Evolutionary conservation across 2,113 vertebrate species (phyloP).

Genomic region (Aepyceros melampus): DNA sequence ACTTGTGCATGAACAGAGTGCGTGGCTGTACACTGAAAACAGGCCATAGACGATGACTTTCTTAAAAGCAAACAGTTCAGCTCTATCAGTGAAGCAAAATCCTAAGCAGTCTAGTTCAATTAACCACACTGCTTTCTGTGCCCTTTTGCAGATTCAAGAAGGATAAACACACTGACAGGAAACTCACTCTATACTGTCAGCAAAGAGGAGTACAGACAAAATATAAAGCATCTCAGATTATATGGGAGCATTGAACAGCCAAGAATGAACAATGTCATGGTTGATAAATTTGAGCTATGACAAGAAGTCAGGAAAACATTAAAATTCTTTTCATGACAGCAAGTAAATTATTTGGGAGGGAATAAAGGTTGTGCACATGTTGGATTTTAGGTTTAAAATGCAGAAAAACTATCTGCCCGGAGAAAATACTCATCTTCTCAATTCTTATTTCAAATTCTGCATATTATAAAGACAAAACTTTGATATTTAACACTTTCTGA

Average conservation of each 20-base stretch:
- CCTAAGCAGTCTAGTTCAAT: not conserved
- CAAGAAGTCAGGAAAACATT: slow-evolving; percentile 29
- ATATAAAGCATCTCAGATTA: slow-evolving; percentile 13
- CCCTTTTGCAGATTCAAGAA: not conserved
- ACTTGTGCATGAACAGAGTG: not conserved
- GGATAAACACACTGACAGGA: not conserved
- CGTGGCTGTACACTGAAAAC: not conserved
- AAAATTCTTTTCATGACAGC: slow-evolving; percentile 26
- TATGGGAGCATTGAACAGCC: not conserved
- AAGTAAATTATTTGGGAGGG: slow-evolving; percentile 41
- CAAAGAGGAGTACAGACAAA: not conserved
- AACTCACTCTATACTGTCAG: not conserved
- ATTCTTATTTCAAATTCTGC: slow-evolving; percentile 12
- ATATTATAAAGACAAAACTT: not conserved
- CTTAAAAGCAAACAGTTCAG: not conserved
- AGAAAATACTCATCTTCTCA: slow-evolving; percentile 39
- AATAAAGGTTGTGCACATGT: not conserved
- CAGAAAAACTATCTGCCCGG: not conserved
- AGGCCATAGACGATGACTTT: not conserved
- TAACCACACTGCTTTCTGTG: not conserved
- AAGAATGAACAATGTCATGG: slow-evolving; percentile 1
- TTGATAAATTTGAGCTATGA: slow-evolving; percentile 46
- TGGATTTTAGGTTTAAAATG: not conserved
- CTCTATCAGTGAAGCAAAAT: not conserved
- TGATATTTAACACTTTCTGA: not conserved